Percentiles rank a stretch among this genome's conserved stretches.
These are phyloP conservation scores for Scomber japonicus DNA, from an alignment of 2,113 vertebrate species.

Conservation along the genomic window DNA sequence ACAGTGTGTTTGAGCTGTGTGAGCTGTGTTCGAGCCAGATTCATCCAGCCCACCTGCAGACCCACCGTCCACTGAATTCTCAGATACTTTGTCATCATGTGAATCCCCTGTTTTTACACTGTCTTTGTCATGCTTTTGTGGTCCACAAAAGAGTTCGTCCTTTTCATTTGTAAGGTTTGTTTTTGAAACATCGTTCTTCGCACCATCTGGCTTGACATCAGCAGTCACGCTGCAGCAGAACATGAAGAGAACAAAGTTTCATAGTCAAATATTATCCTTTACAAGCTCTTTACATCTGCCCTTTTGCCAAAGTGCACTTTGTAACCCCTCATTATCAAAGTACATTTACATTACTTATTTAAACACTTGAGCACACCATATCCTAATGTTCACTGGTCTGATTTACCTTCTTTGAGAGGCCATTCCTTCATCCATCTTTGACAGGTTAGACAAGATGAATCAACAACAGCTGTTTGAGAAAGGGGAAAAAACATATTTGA, in stretches of 20 bases:
- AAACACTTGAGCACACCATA: neutral
- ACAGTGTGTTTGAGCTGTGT: conserved; percentile 28
- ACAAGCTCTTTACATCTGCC: neutral
- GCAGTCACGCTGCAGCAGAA: conserved; percentile 49
- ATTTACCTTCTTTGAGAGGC: conserved; percentile 71
- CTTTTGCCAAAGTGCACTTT: neutral
- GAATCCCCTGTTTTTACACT: neutral
- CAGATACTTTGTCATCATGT: conserved; percentile 42
- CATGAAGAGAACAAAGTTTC: neutral
- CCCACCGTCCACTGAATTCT: conserved; percentile 50
- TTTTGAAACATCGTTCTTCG: conserved; percentile 22
- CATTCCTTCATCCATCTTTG: conserved; percentile 64
- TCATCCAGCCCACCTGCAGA: conserved; percentile 26
- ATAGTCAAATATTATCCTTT: neutral
- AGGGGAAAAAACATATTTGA: neutral
- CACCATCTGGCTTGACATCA: conserved; percentile 44
- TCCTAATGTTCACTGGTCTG: neutral
- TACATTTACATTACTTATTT: neutral
- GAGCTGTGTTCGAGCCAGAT: neutral
- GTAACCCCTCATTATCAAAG: neutral
- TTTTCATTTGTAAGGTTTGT: conserved; percentile 34
- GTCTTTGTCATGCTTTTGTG: conserved; percentile 43
- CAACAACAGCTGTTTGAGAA: conserved; percentile 13
- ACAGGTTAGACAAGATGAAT: conserved; percentile 44
- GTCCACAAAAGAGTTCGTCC: conserved; percentile 30